phyloP scores from a whole-genome alignment of 1,140 invertebrate genomes.

The Macrobrachium nipponense region DNA sequence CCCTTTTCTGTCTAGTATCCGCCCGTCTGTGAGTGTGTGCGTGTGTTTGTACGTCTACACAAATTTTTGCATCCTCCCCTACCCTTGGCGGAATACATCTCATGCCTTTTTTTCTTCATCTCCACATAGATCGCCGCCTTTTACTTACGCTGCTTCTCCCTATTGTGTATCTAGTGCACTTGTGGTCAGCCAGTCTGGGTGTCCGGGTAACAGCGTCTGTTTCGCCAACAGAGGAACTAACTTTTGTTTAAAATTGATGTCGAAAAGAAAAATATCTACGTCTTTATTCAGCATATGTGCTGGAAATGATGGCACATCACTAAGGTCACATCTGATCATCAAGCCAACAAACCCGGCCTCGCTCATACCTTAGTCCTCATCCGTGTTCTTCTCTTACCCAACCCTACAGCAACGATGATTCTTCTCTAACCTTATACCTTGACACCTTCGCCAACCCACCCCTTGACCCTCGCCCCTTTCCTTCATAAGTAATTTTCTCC shows the following conservation, averaged over 20 bases:
- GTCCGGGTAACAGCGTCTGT: constrained; percentile 1
- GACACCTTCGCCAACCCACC: too few species aligned
- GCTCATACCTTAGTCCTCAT: too few species aligned
- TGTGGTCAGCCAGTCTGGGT: constrained; percentile 12
- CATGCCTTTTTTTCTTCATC: background rate
- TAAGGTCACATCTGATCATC: too few species aligned
- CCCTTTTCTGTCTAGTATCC: constrained; percentile 5
- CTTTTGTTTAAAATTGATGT: constrained; percentile 13
- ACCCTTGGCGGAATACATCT: background rate
- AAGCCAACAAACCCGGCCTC: too few species aligned
- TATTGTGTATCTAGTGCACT: background rate
- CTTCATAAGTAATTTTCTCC: too few species aligned
- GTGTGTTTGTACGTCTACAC: too few species aligned
- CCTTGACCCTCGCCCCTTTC: too few species aligned
- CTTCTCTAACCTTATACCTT: too few species aligned
- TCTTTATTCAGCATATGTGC: too few species aligned
- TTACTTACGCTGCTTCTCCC: background rate
- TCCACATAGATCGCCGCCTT: background rate
- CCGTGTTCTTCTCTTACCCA: too few species aligned
- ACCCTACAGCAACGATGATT: too few species aligned
- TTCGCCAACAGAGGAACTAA: constrained; percentile 13
- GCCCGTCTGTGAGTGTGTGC: constrained; percentile 1
- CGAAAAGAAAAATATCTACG: background rate
- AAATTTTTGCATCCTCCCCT: background rate
- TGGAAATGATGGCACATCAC: too few species aligned